Percentiles rank a stretch among this genome's conserved stretches.
These are phyloP conservation scores for Troglohyphantes excavatus DNA, from an alignment of 2,888 invertebrate genomes.

Conservation along the genomic window DNA sequence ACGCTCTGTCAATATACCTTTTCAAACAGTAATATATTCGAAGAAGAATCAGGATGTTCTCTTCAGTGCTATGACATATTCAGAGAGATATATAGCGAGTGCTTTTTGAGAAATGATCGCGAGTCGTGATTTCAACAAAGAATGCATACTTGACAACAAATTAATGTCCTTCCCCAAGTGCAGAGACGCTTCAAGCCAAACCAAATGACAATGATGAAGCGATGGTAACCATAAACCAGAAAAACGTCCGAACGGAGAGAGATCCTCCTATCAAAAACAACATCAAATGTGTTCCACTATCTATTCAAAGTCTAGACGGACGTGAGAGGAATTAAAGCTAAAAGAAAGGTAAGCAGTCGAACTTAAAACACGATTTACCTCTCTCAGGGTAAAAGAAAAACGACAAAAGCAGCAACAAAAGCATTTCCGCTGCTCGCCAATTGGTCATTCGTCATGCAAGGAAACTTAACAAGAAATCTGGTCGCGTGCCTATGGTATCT, in stretches of 20 bases:
- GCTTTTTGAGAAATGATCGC: no score
- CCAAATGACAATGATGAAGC: neutral
- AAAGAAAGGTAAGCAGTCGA: neutral
- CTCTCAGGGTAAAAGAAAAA: constrained; percentile 3
- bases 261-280: neutral
- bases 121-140: no score
- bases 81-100: no score
- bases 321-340: neutral
- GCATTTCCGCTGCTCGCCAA: constrained; percentile 56
- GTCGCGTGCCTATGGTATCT: constrained; percentile 53
- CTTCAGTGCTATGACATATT: no score
- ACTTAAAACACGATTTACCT: constrained; percentile 22
- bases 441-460: constrained; percentile 49
- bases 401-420: constrained; percentile 13
- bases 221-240: no score
- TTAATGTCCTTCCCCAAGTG: no score
- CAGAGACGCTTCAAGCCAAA: neutral
- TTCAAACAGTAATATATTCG: no score
- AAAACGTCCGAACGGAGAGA: neutral
- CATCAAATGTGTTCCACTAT: neutral
- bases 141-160: no score
- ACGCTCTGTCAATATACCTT: no score
- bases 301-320: neutral
- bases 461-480: constrained; percentile 34
- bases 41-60: no score